Percentiles rank a stretch among this genome's conserved stretches.
phyloP scores from a whole-genome alignment of 2,797 vertebrate species.

The Spinibarbus caldwelli region DNA sequence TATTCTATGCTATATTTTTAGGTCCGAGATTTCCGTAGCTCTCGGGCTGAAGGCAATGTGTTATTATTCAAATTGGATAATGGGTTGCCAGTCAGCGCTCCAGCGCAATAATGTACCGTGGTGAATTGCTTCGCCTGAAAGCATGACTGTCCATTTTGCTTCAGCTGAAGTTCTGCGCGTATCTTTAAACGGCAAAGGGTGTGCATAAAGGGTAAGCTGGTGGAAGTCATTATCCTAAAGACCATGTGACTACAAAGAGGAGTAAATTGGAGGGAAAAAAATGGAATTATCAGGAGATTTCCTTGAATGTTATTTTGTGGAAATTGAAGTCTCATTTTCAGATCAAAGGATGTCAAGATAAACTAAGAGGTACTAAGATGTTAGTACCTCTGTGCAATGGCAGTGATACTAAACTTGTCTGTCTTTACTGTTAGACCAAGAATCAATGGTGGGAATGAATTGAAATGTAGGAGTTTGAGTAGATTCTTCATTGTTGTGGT shows the following conservation, averaged over 20 bases:
- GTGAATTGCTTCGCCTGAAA: constrained; percentile 49
- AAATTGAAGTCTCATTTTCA: not conserved
- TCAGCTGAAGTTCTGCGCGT: constrained; percentile 3
- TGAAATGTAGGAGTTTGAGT: not conserved
- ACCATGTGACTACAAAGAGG: constrained; percentile 5
- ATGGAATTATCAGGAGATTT: too few relatives aligned
- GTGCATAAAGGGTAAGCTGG: not conserved
- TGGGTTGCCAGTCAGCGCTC: constrained; percentile 44
- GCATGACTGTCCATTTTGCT: constrained; percentile 28
- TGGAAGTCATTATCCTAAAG: constrained; percentile 22
- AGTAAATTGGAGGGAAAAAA: not conserved
- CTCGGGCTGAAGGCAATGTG: constrained; percentile 44
- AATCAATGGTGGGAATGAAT: not conserved
- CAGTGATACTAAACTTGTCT: not conserved
- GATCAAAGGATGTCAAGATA: not conserved
- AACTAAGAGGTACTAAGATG: too few relatives aligned
- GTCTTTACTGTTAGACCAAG: not conserved
- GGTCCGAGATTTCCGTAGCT: constrained; percentile 15
- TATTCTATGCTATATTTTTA: constrained; percentile 39
- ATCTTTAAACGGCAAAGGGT: constrained; percentile 24
- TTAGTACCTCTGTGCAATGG: not conserved
- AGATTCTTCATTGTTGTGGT: not conserved
- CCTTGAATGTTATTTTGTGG: not conserved
- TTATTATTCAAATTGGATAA: constrained; percentile 63
- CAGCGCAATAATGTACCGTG: constrained; percentile 38